Evolutionary conservation across 2,113 vertebrate species (phyloP), one percentile per base, ranked within the genome.

Genomic region (Sinocyclocheilus maitianheensis): DNA sequence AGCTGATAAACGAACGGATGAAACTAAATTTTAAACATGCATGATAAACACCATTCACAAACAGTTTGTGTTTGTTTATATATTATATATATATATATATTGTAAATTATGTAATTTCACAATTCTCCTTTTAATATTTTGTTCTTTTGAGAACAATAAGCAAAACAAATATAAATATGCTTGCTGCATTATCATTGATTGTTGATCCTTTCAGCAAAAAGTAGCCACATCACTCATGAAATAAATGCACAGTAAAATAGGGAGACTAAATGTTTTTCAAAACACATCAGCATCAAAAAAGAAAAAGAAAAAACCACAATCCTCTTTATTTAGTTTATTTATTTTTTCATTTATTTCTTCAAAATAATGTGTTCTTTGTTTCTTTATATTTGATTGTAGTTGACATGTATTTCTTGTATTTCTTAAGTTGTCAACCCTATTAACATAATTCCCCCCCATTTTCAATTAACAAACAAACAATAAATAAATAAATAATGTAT

Each of bases 1-100:
- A 67, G 48, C 8, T 75, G 77, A 87, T 85, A 69, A 90, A 85
- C 18, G 9, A 60, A 83, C 43, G 77, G 20, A 26, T 40, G 6
- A 13, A 78, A 40, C 16, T 40, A 10, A 2, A 8, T 3, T 18
- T 14, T 72, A 78, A 82, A 77, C 83, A 84, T 22, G 63, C 2
- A 22, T 10, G 46, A 67, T 69, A 82, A 83, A 83, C 80, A 81
- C 62, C 16, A 67, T 81, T 81, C 62, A 81, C 18, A 83, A 55
- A 20, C 1, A 18, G 30, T 22, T n/a, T 58, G 10, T 43, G 10
- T 12, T 75, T 85, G 22, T 40, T 53, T 63, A 60, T 11, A 5
- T 16, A 37, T 18, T 26, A 26, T 26, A 1, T 26, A 26, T 26
- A 26, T 26, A 26, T 26, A 26, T 26, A 26, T 26, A 26, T 60